Conservation (phyloP, 2,113 vertebrate species). For the Chunga burmeisteri region DNA sequence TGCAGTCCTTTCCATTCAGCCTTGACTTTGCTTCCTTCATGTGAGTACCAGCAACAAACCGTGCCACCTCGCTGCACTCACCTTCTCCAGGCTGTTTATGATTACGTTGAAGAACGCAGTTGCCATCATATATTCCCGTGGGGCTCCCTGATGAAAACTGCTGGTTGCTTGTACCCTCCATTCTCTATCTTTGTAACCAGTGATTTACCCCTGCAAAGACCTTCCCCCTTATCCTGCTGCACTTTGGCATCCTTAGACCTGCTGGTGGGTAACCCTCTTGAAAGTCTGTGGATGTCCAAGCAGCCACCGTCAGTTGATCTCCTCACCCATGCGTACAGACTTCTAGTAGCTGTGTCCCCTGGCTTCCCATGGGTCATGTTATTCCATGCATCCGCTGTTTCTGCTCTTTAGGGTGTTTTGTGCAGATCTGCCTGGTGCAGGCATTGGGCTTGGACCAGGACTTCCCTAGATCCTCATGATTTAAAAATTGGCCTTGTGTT, state of each 20-base stretch:
- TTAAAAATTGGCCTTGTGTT: not conserved
- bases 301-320: not conserved
- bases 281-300: not conserved
- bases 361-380: not conserved
- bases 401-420: not conserved
- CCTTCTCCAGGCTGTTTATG: not conserved
- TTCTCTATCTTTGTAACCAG: not conserved
- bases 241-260: not conserved
- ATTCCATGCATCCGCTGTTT: not conserved
- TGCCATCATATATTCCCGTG: not conserved
- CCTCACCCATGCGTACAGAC: not conserved
- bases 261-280: not conserved
- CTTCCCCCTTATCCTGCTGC: not conserved
- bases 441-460: not conserved
- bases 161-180: not conserved
- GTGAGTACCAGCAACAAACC: not conserved
- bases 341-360: not conserved
- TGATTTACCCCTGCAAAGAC: not conserved
- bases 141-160: not conserved
- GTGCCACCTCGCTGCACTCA: not conserved
- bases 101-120: not conserved
- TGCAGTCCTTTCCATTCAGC: not conserved
- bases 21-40: not conserved
- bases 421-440: not conserved
- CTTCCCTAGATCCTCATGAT: not conserved